Evolutionary conservation across 2,797 vertebrate species (phyloP).

Genomic region (Megalops cyprinoides): DNA sequence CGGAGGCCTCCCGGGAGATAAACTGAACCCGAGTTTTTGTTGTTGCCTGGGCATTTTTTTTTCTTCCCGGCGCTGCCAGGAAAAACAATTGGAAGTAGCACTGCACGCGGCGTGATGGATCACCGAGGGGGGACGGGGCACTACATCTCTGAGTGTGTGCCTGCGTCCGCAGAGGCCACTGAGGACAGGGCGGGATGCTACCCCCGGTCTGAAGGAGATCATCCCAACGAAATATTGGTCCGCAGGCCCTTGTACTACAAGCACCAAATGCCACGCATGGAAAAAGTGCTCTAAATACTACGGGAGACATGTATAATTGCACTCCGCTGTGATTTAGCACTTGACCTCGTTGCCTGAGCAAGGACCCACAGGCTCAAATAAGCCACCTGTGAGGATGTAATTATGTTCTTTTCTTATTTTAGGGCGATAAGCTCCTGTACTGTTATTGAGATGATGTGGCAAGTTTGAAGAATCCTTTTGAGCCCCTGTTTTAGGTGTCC

Average conservation of each 20-base stretch:
- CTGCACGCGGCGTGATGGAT: constrained; percentile 67
- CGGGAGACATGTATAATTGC: background rate
- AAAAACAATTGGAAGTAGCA: constrained; percentile 70
- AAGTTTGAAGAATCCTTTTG: background rate
- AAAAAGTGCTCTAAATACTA: background rate
- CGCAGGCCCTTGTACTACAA: background rate
- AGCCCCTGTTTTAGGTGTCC: background rate
- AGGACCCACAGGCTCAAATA: background rate
- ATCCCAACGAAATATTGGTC: constrained; percentile 39
- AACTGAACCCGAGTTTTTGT: constrained; percentile 65
- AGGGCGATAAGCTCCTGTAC: background rate
- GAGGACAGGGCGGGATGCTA: constrained; percentile 50
- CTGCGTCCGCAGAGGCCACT: constrained; percentile 45
- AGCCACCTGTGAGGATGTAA: background rate
- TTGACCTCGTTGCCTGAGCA: background rate
- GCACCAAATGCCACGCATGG: background rate
- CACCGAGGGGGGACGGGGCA: constrained; percentile 52
- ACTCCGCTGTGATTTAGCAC: background rate
- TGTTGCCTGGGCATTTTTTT: constrained; percentile 64
- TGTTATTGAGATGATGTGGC: background rate
- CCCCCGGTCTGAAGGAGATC: constrained; percentile 40
- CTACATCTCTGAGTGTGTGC: constrained; percentile 54
- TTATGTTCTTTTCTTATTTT: background rate
- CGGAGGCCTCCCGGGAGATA: constrained; percentile 61
- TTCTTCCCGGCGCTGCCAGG: constrained; percentile 55